phyloP scores from a whole-genome alignment of 2,113 vertebrate species.

The Beaufortia kweichowensis region DNA sequence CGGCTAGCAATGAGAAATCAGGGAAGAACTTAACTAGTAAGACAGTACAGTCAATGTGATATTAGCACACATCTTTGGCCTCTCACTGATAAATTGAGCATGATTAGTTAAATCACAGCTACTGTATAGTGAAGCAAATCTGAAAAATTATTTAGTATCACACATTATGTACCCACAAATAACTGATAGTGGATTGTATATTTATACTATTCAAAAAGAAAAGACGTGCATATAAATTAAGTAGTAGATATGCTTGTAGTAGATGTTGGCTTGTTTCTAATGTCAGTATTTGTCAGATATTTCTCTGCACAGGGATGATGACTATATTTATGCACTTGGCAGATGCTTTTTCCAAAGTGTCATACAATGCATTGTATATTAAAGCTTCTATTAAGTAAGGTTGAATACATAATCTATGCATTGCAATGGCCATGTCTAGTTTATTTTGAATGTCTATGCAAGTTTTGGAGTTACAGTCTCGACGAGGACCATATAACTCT shows the following conservation, averaged over 20 bases:
- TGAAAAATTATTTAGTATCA: neutral
- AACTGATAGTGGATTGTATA: no score
- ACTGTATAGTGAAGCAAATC: neutral
- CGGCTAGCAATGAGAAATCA: slow-evolving; percentile 70
- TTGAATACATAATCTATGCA: no score
- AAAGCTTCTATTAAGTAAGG: no score
- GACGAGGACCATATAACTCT: slow-evolving; percentile 70
- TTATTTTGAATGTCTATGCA: slow-evolving; percentile 55
- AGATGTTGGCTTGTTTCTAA: neutral
- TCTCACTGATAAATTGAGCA: slow-evolving; percentile 86
- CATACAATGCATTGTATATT: no score
- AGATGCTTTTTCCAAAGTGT: neutral
- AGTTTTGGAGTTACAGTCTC: slow-evolving; percentile 53
- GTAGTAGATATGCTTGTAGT: neutral
- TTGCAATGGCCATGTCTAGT: neutral
- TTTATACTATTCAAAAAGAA: neutral
- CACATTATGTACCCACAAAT: no score
- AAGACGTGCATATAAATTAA: neutral
- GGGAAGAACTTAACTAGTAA: slow-evolving; percentile 67
- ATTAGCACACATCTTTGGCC: slow-evolving; percentile 56
- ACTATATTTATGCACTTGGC: no score
- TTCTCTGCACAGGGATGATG: neutral
- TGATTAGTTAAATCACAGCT: slow-evolving; percentile 79
- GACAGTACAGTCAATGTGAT: slow-evolving; percentile 9
- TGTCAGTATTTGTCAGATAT: neutral